These are phyloP conservation scores for Tupiocoris notatus DNA, from an alignment of 2,888 invertebrate genomes.

Conservation along the genomic window DNA sequence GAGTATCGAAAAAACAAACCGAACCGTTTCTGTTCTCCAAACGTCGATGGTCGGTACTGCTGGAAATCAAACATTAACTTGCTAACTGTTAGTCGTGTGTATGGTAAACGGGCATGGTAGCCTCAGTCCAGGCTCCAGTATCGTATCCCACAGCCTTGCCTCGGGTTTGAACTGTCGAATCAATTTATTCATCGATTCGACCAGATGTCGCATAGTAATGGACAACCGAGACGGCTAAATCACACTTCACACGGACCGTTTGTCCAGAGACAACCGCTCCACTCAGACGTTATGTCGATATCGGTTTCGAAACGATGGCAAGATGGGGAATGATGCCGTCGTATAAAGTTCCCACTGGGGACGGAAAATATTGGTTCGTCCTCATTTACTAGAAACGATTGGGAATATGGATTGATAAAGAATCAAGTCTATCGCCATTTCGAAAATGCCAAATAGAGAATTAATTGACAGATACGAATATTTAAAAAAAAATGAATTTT, in stretches of 20 bases:
- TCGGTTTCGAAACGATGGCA: not conserved
- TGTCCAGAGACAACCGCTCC: not conserved
- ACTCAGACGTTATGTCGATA: not conserved
- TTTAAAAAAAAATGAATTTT: too few species aligned
- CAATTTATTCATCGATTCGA: constrained; percentile 28
- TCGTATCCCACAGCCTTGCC: not conserved
- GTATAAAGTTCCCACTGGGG: not conserved
- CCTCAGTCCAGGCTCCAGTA: not conserved
- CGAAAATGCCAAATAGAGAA: too few species aligned
- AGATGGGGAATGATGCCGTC: not conserved
- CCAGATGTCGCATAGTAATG: constrained; percentile 17
- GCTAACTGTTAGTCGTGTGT: constrained; percentile 6
- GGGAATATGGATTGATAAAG: too few species aligned
- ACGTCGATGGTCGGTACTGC: not conserved
- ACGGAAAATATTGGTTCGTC: not conserved
- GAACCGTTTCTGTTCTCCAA: too few species aligned
- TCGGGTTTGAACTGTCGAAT: too few species aligned
- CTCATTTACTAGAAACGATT: too few species aligned
- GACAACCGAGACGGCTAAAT: constrained; percentile 1
- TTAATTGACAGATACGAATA: too few species aligned
- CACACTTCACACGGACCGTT: not conserved
- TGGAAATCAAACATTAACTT: constrained; percentile 11
- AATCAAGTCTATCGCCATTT: too few species aligned
- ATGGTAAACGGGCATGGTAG: constrained; percentile 4
- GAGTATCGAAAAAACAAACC: too few species aligned